A percentile compares a stretch with the other conserved stretches of the same genome.
phyloP scores from a whole-genome alignment of 2,797 vertebrate species.

The Distichodus sexfasciatus region DNA sequence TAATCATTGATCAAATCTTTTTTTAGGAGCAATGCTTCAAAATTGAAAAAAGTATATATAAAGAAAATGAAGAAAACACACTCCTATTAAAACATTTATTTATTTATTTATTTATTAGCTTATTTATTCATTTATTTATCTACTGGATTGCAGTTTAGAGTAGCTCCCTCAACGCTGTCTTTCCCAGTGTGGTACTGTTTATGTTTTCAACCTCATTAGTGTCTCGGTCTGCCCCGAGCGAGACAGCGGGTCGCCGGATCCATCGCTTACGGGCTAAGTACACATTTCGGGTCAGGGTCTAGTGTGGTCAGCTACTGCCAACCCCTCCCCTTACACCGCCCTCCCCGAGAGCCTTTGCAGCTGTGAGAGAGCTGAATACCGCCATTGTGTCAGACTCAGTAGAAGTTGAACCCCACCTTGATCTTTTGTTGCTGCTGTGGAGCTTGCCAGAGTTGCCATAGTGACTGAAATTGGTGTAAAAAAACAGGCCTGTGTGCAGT shows the following conservation, averaged over 20 bases:
- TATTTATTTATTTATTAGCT: too few relatives aligned
- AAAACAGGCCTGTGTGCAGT: too few relatives aligned
- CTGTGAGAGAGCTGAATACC: conserved; percentile 2
- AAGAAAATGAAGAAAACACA: too few relatives aligned
- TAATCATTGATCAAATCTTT: too few relatives aligned
- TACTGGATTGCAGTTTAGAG: too few relatives aligned
- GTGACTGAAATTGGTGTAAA: conserved; percentile 23
- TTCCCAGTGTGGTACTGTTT: too few relatives aligned
- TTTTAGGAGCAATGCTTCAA: too few relatives aligned
- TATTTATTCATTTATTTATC: too few relatives aligned
- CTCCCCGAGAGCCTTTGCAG: not conserved
- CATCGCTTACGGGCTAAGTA: not conserved
- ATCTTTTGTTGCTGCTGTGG: conserved; percentile 12
- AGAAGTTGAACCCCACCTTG: conserved; percentile 27
- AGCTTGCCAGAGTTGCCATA: conserved; percentile 4
- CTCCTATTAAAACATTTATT: too few relatives aligned
- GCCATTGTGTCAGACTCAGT: conserved; percentile 14
- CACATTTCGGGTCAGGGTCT: conserved; percentile 18
- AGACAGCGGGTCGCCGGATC: conserved; percentile 1
- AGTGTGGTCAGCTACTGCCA: conserved; percentile 23
- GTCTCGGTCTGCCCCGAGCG: not conserved
- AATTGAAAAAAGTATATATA: too few relatives aligned
- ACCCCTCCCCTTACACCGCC: conserved; percentile 3
- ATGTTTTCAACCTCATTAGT: too few relatives aligned
- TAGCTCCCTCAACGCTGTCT: too few relatives aligned